Conservation (phyloP, 2,797 vertebrate species). For the Myripristis jacobus region DNA sequence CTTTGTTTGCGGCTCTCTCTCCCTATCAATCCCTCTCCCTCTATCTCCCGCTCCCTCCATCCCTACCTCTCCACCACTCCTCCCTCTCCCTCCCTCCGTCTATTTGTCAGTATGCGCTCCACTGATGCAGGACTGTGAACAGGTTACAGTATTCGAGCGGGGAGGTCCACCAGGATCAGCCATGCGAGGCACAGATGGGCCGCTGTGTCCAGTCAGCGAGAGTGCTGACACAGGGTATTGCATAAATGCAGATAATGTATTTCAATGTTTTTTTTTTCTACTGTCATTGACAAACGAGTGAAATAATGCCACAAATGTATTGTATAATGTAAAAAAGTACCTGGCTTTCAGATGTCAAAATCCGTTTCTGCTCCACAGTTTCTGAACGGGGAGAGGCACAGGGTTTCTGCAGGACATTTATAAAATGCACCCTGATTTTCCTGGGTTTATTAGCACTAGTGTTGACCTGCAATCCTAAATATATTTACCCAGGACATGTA, state of each 20-base stretch:
- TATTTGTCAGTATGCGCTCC: conserved; percentile 70
- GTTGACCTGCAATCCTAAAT: conserved; percentile 2
- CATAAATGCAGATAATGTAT: conserved; percentile 37
- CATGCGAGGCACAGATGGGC: conserved; percentile 59
- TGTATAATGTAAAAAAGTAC: conserved; percentile 28
- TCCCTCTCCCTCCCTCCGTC: conserved; percentile 26
- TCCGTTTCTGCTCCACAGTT: neutral
- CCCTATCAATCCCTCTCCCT: too few relatives aligned
- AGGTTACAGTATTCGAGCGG: conserved; percentile 69
- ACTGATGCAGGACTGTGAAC: conserved; percentile 68
- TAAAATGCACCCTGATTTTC: conserved; percentile 13
- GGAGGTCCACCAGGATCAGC: conserved; percentile 49
- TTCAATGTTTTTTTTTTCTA: conserved; percentile 23
- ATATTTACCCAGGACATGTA: conserved; percentile 10
- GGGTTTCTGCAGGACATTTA: neutral
- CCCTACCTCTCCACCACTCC: neutral
- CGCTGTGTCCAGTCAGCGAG: conserved; percentile 40
- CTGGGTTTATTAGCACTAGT: neutral
- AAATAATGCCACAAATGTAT: conserved; percentile 44
- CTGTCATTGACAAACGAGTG: conserved; percentile 37
- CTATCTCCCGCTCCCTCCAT: conserved; percentile 14
- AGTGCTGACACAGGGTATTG: conserved; percentile 54
- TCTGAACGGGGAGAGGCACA: neutral
- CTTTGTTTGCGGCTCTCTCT: conserved; percentile 53
- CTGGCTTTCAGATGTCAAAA: conserved; percentile 25